Percentiles rank a stretch among this genome's conserved stretches.
Conservation (phyloP, 2,888 invertebrate species). For the Acleris cristana region DNA sequence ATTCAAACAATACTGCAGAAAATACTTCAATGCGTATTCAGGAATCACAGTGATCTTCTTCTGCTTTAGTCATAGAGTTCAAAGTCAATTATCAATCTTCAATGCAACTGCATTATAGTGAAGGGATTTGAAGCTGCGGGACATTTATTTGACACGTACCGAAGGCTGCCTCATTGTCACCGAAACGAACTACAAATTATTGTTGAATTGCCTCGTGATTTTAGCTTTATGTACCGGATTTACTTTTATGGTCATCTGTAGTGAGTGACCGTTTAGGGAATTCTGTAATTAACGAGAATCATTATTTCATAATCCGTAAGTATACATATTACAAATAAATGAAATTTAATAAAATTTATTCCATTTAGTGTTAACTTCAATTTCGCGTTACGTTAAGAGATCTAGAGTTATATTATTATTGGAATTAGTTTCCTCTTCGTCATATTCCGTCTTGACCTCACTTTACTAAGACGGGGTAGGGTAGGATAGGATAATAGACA, state of each 20-base stretch:
- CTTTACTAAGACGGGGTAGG: too few species aligned
- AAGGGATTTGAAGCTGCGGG: conserved; percentile 61
- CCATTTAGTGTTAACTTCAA: too few species aligned
- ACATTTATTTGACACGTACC: conserved; percentile 75
- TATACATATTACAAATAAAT: too few species aligned
- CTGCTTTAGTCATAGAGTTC: conserved; percentile 39
- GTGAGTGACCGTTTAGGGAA: conserved; percentile 19
- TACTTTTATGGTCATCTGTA: conserved; percentile 49
- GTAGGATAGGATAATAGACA: too few species aligned
- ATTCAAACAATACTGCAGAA: conserved; percentile 52
- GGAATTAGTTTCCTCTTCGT: too few species aligned
- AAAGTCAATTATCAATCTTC: conserved; percentile 38
- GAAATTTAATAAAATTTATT: too few species aligned
- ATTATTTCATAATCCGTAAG: too few species aligned
- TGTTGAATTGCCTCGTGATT: conserved; percentile 63
- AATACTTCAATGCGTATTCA: not conserved
- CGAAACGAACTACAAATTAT: conserved; percentile 54
- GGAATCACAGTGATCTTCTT: conserved; percentile 25
- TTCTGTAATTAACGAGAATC: not conserved
- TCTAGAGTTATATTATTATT: too few species aligned
- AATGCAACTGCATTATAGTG: conserved; percentile 13
- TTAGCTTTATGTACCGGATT: conserved; percentile 60
- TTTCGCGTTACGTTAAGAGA: too few species aligned
- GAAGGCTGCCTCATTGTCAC: conserved; percentile 56
- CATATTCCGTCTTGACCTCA: too few species aligned